Base-by-base conservation (phyloP, 1,140 invertebrate species). In the Oryzaephilus surinamensis region DNA sequence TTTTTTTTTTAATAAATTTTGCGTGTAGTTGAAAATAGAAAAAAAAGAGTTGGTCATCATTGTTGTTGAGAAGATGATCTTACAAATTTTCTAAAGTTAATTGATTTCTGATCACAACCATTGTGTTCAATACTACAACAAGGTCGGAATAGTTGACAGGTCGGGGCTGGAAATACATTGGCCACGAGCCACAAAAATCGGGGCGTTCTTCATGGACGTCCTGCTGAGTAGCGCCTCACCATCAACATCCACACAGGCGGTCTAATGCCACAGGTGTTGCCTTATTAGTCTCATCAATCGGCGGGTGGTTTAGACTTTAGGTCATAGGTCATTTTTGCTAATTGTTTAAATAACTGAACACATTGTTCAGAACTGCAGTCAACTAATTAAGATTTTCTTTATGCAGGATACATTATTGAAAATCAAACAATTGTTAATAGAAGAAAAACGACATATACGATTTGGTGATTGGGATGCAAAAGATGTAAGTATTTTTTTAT, bases 401-500 rank as follows among this genome's bases (percentile, higher is more conserved):
- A 27, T 43, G 32, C 33, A 62, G 58, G 58, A 61, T 38, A 45
- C 49, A 2, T 32, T 62, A 24, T 47, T 74, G 12, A 97, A 93
- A 69, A 81, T 98, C 17, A 92, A 92, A 65, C 67, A 72, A 12
- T 65, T 92, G 31, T 62, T 99, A 33, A 69, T 81, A 3, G 86
- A 95, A 14, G 84, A 96, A 34, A 92, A 95, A 57, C 91, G 88
- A 64, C 91, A 94, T 52, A 79, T 97, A 51, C 73, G 95, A 45
- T 94, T 96, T 60, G 77, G 76, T 8, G 84, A 90, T 43, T 98
- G 94, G 94, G 91, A 84, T 66, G 76, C 76, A 2, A 84, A 84
- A 60, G 96, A 99, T 60, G 92, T 95, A 70, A 77, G 76, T 73
- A 27, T 20, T 39, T 47, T 50, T 42, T 36, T 46, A 34, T 37